Percentiles rank a stretch among this genome's conserved stretches.
Evolutionary conservation across 2,113 vertebrate species (phyloP).

Genomic region (Mormyrus iriodes): DNA sequence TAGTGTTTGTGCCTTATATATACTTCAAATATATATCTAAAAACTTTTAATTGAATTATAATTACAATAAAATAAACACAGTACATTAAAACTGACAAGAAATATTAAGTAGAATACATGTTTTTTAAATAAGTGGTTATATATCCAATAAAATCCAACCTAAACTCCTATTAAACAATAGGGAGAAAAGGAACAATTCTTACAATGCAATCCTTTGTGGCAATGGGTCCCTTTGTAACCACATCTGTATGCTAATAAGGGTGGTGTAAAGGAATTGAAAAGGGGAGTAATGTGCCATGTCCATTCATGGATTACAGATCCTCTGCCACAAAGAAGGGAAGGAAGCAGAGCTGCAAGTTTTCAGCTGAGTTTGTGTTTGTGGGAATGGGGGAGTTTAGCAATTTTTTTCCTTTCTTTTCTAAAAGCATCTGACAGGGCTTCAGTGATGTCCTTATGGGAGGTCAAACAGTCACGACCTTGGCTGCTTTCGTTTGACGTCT

Average conservation of each 20-base stretch:
- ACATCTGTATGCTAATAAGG: conserved; percentile 69
- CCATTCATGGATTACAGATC: conserved; percentile 35
- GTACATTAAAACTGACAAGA: background rate
- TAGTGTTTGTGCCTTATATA: background rate
- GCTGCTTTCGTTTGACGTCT: background rate
- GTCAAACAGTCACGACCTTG: conserved; percentile 8
- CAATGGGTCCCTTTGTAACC: conserved; percentile 52
- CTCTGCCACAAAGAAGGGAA: conserved; percentile 13
- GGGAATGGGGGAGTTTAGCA: background rate
- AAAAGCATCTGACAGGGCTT: conserved; percentile 2
- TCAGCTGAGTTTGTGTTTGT: conserved; percentile 23
- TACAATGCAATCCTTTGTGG: conserved; percentile 51
- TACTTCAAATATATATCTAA: background rate
- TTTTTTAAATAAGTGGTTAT: background rate
- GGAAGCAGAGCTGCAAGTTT: background rate
- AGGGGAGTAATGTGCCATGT: conserved; percentile 44
- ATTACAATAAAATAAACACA: background rate
- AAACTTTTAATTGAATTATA: background rate
- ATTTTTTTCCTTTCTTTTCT: conserved; percentile 15
- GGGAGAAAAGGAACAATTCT: conserved; percentile 37
- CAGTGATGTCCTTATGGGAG: background rate
- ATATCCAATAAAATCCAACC: background rate
- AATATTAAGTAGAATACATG: conserved; percentile 35
- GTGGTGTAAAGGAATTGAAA: conserved; percentile 40
- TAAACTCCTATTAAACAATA: conserved; percentile 28